Percentiles rank a stretch among this genome's conserved stretches.
Evolutionary conservation across 2,113 vertebrate species (phyloP).

Genomic region (Cyprinodon brontotheroides): DNA sequence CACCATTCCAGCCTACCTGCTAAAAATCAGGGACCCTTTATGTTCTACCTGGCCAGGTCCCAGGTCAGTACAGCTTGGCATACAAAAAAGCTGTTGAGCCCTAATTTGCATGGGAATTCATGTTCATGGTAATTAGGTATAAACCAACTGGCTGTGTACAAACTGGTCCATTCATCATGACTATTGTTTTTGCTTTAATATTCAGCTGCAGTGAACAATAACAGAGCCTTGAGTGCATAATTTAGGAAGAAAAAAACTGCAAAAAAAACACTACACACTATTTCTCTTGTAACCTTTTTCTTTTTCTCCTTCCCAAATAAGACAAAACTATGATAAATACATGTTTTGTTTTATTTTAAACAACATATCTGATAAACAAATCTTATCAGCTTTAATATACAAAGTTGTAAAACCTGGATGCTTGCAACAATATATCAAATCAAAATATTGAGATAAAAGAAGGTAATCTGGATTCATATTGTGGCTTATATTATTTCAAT

Average conservation of each 20-base stretch:
- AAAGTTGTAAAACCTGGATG: background rate
- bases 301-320: slow-evolving; percentile 2
- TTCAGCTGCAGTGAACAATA: slow-evolving; percentile 6
- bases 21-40: slow-evolving; percentile 14
- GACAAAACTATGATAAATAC: background rate
- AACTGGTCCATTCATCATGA: slow-evolving; percentile 31
- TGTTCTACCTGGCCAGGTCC: background rate
- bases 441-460: background rate
- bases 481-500: background rate
- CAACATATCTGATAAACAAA: no score
- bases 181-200: slow-evolving; percentile 33
- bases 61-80: slow-evolving; percentile 7
- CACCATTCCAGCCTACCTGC: slow-evolving; percentile 9
- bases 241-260: background rate
- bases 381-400: no score
- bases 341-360: background rate
- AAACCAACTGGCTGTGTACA: slow-evolving; percentile 21
- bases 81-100: slow-evolving; percentile 9
- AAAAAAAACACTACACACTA: background rate
- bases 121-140: slow-evolving; percentile 29
- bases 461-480: background rate
- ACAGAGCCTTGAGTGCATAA: background rate
- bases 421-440: background rate
- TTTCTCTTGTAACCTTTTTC: background rate
- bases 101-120: slow-evolving; percentile 38